These are phyloP conservation scores for Cavia aperea DNA, from an alignment of 2,113 vertebrate species.

Conservation along the genomic window DNA sequence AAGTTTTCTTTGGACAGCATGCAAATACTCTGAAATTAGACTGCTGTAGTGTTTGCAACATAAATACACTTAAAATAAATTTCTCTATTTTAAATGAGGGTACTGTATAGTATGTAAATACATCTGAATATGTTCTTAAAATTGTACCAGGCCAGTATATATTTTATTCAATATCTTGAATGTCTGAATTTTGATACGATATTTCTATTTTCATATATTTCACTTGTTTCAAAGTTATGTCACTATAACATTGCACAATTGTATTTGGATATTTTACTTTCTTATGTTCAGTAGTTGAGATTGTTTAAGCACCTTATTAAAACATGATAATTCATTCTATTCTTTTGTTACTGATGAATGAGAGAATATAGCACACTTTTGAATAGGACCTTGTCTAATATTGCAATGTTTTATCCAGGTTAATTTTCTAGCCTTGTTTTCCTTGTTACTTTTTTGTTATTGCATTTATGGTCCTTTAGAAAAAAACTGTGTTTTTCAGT, in stretches of 20 bases:
- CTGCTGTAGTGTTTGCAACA: not conserved
- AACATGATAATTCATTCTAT: not conserved
- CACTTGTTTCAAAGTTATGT: not conserved
- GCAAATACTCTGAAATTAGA: not conserved
- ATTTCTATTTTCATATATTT: not conserved
- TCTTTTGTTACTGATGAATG: not conserved
- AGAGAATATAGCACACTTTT: not conserved
- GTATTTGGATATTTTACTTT: not conserved
- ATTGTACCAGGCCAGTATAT: not conserved
- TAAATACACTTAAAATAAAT: slow-evolving; percentile 18
- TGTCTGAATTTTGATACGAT: not conserved
- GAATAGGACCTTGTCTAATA: not conserved
- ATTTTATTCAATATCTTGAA: not conserved
- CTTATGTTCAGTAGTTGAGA: not conserved
- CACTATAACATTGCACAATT: not conserved
- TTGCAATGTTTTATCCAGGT: not conserved
- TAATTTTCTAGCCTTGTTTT: not conserved
- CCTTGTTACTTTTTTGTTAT: not conserved
- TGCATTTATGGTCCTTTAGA: not conserved
- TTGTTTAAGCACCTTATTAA: not conserved
- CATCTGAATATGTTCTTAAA: not conserved
- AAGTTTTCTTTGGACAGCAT: not conserved
- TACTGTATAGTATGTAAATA: not conserved
- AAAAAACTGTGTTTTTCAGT: not conserved
- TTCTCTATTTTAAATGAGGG: not conserved